These are phyloP conservation scores for Megamerina dolium DNA, from an alignment of 2,888 invertebrate genomes.

Conservation along the genomic window DNA sequence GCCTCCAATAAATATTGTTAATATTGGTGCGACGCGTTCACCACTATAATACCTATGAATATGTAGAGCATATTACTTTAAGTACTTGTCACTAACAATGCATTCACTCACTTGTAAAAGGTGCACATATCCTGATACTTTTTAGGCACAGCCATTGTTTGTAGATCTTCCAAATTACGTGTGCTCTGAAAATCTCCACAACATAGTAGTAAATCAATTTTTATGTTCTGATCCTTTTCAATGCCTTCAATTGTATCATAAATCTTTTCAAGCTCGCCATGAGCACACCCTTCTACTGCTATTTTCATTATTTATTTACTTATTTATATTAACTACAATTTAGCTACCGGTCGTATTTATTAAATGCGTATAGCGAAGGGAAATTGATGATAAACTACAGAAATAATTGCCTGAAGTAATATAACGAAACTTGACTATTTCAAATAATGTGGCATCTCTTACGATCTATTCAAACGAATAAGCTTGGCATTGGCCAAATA, in stretches of 20 bases:
- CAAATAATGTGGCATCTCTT: no score
- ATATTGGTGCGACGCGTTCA: conserved; percentile 78
- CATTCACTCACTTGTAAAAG: conserved; percentile 75
- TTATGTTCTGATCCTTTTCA: conserved; percentile 64
- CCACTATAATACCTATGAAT: conserved; percentile 82
- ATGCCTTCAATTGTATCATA: conserved; percentile 76
- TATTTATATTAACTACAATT: not conserved
- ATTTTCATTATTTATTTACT: conserved; percentile 67
- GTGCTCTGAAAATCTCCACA: conserved; percentile 98
- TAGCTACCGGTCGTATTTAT: no score
- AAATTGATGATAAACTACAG: no score
- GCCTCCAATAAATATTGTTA: conserved; percentile 96
- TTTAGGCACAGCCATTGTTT: conserved; percentile 91
- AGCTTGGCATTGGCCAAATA: no score
- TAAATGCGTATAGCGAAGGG: no score
- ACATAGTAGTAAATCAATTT: conserved; percentile 88
- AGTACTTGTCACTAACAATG: not conserved
- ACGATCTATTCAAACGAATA: no score
- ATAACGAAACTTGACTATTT: no score
- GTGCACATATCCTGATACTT: conserved; percentile 86
- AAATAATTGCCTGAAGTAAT: no score
- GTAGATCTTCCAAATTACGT: conserved; percentile 79
- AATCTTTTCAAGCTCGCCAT: conserved; percentile 94
- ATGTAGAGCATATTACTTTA: conserved; percentile 18
- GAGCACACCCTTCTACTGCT: conserved; percentile 96